Evolutionary conservation across 2,797 vertebrate genomes (phyloP), one percentile per base, ranked within the genome.

Genomic region (Petrocephalus sullivani): DNA sequence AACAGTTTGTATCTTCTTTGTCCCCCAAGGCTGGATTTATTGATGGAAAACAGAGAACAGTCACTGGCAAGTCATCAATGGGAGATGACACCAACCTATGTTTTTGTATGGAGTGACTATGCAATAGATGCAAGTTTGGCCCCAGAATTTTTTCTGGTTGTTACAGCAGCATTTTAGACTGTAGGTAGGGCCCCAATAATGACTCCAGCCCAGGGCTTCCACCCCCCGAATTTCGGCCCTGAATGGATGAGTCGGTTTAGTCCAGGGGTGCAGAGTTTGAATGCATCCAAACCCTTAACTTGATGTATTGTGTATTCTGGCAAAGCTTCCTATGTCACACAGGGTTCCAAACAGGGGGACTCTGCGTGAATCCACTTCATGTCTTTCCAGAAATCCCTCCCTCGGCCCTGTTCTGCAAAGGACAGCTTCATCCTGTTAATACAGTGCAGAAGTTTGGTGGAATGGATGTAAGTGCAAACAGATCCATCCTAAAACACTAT

Each of bases 1-100:
- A 91, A 87, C 53, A 78, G 88, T 90, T 90, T 87, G 37, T 6
- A 7, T 87, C 88, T 90, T 90, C 91, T 88, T 56, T 23, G 16
- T 86, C 60, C 61, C 51, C 41, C 7, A 71, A 71, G 67, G 67
- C 67, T 71, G 67, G 67, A 71, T 71, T 71, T 71, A 71, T 1
- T 71, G 67, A 71, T 71, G 67, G 28, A 71, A 37, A 71, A 71
- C 12, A 37, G 67, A 37, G 67, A 41, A 28, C 64, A 33, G 64
- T 67, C 23, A 67, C 64, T 67, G 64, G 23, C 4, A 28, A 71
- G 33, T 71, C 28, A 71, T 71, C 67, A 71, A 71, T 16, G 28
- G 64, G 28, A 37, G 64, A 37, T 71, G 67, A 71, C 6, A 16
- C 67, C 28, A 71, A 71, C 28, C 67, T 71, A 16, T 33, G 33